Evolutionary conservation across 2,113 vertebrate genomes (phyloP).

Genomic region (Euleptes europaea): DNA sequence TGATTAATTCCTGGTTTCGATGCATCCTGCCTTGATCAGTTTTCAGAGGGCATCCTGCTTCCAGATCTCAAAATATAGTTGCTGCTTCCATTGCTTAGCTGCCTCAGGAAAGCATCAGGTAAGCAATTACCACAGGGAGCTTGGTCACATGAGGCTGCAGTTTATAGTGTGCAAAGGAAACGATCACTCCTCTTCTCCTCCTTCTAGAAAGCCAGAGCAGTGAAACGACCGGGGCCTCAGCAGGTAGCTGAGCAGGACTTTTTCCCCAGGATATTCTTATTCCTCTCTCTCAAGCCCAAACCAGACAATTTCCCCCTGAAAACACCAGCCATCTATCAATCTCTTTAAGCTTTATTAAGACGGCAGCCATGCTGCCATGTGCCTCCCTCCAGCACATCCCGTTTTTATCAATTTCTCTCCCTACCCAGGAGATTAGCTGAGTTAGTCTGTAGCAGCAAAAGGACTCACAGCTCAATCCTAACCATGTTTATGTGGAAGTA

Average conservation of each 20-base stretch:
- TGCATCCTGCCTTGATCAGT: not conserved
- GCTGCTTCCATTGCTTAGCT: not conserved
- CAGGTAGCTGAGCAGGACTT: not conserved
- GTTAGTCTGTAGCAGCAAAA: not conserved
- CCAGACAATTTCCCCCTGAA: not conserved
- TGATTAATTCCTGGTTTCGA: not conserved
- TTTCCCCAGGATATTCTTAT: not conserved
- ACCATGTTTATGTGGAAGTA: not conserved
- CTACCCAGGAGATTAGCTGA: not conserved
- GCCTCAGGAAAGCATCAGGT: not conserved
- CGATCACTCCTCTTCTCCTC: not conserved
- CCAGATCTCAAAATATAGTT: not conserved
- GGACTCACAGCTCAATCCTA: not conserved
- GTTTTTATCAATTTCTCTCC: not conserved
- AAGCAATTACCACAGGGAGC: not conserved
- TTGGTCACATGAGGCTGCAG: not conserved
- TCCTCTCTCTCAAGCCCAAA: not conserved
- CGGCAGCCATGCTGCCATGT: not conserved
- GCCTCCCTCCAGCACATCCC: not conserved
- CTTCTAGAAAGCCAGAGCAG: not conserved
- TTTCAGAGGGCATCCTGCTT: not conserved
- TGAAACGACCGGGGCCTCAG: not conserved
- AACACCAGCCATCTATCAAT: not conserved
- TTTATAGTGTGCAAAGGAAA: not conserved
- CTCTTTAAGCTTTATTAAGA: not conserved